Conservation (phyloP, 1,140 invertebrate species). For the Popillia japonica region DNA sequence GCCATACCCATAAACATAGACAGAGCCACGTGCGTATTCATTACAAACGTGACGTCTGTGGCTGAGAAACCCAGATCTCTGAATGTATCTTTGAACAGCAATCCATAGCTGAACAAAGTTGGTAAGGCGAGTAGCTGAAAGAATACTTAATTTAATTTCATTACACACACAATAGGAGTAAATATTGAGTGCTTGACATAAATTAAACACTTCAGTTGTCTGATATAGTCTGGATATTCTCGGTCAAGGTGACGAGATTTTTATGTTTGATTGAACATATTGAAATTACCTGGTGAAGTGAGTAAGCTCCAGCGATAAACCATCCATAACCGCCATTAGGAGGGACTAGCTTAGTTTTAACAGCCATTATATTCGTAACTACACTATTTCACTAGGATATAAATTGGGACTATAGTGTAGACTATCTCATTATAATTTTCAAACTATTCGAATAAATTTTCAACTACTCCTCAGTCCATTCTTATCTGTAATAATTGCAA, state of each 20-base stretch:
- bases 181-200: too few species aligned
- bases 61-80: constrained; percentile 65
- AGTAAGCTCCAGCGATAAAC: constrained; percentile 1
- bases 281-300: background rate
- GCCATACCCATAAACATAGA: constrained; percentile 68
- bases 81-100: constrained; percentile 72
- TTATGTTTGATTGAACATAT: background rate
- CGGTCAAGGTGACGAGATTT: background rate
- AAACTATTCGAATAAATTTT: background rate
- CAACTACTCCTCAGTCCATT: background rate
- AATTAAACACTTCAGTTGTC: too few species aligned
- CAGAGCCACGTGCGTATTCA: constrained; percentile 71
- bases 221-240: too few species aligned
- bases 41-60: constrained; percentile 70
- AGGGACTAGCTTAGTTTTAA: background rate
- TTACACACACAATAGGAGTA: too few species aligned
- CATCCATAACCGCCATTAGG: constrained; percentile 14
- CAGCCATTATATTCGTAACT: background rate
- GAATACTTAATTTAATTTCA: too few species aligned
- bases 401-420: background rate
- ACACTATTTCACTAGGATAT: background rate
- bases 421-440: background rate
- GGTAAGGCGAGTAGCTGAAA: constrained; percentile 69
- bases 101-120: constrained; percentile 72
- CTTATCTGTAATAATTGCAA: too few species aligned